A percentile compares a stretch with the other conserved stretches of the same genome.
phyloP scores from a whole-genome alignment of 2,113 vertebrate genomes.

The Pseudolaguvia tuberculata region DNA sequence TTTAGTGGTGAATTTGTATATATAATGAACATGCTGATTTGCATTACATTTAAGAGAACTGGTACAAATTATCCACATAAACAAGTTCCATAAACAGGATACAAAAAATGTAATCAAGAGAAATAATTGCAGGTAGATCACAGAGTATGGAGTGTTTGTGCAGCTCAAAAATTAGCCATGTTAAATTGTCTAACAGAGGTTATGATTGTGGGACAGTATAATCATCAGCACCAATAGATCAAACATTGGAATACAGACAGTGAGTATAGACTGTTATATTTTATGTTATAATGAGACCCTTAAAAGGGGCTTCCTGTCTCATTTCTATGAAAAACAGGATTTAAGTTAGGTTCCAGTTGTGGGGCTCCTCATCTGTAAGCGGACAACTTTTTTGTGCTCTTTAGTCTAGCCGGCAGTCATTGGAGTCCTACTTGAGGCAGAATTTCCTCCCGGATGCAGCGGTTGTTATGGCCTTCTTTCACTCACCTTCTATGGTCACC shows the following conservation, averaged over 20 bases:
- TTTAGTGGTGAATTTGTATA: neutral
- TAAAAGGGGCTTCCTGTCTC: conserved; percentile 2
- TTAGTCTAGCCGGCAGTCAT: conserved; percentile 15
- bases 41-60: conserved; percentile 24
- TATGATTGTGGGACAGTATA: conserved; percentile 18
- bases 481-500: conserved; percentile 67
- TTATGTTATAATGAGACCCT: conserved; percentile 20
- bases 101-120: neutral
- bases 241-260: conserved; percentile 32
- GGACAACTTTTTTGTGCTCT: neutral
- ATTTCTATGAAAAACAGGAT: conserved; percentile 16
- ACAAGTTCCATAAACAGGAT: neutral
- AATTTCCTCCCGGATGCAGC: conserved; percentile 8
- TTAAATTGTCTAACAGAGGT: conserved; percentile 11
- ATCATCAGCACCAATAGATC: conserved; percentile 29
- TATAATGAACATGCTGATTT: conserved; percentile 23
- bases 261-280: neutral
- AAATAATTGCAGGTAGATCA: neutral
- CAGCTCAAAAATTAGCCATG: neutral
- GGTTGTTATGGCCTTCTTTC: neutral
- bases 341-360: conserved; percentile 3
- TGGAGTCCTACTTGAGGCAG: conserved; percentile 15
- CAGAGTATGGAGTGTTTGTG: neutral
- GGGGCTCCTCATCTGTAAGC: conserved; percentile 2
- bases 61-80: conserved; percentile 12